These are phyloP conservation scores for Drosophila mimica DNA, from an alignment of 2,888 invertebrate species.

Conservation along the genomic window DNA sequence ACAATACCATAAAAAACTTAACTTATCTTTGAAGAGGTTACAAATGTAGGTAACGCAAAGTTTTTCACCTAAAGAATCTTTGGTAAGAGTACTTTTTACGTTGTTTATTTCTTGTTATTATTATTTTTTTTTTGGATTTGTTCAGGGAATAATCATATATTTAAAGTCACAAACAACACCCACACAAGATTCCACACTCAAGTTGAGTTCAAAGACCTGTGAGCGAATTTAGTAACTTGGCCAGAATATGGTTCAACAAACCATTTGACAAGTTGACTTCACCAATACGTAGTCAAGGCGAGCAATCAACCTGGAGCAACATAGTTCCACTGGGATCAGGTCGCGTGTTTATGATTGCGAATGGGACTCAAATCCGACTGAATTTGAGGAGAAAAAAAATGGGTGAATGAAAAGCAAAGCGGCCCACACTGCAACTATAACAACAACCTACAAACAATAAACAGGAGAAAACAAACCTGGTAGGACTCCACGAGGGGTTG, in stretches of 20 bases:
- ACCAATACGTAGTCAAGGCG: conserved; percentile 47
- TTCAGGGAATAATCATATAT: background rate
- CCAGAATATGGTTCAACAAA: conserved; percentile 67
- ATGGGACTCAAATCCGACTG: conserved; percentile 20
- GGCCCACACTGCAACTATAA: conserved; percentile 79
- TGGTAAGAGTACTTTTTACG: background rate
- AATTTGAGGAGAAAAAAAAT: conserved; percentile 45
- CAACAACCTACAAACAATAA: conserved; percentile 82
- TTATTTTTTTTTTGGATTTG: background rate
- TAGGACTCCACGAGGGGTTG: background rate
- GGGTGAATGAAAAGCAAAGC: conserved; percentile 60
- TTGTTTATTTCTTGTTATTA: background rate
- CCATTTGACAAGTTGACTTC: conserved; percentile 64
- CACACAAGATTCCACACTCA: background rate
- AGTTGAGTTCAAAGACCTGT: conserved; percentile 67
- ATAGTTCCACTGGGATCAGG: conserved; percentile 24
- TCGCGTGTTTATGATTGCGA: conserved; percentile 54
- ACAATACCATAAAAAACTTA: too few species aligned
- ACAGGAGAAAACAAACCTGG: background rate
- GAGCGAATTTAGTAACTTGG: conserved; percentile 47
- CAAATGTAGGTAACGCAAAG: background rate
- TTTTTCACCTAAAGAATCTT: background rate
- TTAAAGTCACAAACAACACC: background rate
- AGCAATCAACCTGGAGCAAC: conserved; percentile 30
- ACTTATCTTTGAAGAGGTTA: background rate